These are phyloP conservation scores for Fistularia tabacaria DNA, from an alignment of 2,797 vertebrate species.

Conservation along the genomic window DNA sequence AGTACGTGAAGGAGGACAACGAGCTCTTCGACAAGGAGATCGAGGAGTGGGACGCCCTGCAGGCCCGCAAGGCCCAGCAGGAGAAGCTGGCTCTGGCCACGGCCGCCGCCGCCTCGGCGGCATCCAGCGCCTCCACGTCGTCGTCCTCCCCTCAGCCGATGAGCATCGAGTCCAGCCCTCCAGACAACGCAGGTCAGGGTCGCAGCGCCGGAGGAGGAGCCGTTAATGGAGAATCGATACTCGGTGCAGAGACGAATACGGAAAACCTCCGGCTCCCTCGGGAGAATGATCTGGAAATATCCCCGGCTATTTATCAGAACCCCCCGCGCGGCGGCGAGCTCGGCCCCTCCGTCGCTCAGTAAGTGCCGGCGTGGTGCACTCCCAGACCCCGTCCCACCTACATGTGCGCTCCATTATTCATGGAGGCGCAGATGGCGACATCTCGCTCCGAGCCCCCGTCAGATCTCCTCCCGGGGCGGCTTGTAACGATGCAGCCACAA, in stretches of 20 bases:
- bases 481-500: too few relatives aligned
- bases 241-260: conserved; percentile 14
- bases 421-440: too few relatives aligned
- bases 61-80: conserved; percentile 86
- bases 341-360: too few relatives aligned
- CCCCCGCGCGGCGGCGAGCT: too few relatives aligned
- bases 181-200: conserved; percentile 70
- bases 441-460: too few relatives aligned
- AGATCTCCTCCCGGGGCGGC: too few relatives aligned
- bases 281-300: conserved; percentile 16
- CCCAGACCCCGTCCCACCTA: too few relatives aligned
- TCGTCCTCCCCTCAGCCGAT: conserved; percentile 73
- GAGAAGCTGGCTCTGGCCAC: conserved; percentile 83
- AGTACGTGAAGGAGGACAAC: conserved; percentile 93
- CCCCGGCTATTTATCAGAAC: not conserved
- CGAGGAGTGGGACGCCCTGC: conserved; percentile 87
- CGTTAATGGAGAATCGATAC: conserved; percentile 28
- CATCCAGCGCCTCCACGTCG: conserved; percentile 51
- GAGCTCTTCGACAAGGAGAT: conserved; percentile 90
- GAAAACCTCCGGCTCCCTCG: conserved; percentile 1
- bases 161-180: conserved; percentile 66
- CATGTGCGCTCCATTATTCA: too few relatives aligned
- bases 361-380: too few relatives aligned
- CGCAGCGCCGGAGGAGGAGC: conserved; percentile 6
- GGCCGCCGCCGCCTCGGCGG: conserved; percentile 52